Evolutionary conservation across 23 tunicate species (phyloP).

Genomic region (Styela clava): DNA sequence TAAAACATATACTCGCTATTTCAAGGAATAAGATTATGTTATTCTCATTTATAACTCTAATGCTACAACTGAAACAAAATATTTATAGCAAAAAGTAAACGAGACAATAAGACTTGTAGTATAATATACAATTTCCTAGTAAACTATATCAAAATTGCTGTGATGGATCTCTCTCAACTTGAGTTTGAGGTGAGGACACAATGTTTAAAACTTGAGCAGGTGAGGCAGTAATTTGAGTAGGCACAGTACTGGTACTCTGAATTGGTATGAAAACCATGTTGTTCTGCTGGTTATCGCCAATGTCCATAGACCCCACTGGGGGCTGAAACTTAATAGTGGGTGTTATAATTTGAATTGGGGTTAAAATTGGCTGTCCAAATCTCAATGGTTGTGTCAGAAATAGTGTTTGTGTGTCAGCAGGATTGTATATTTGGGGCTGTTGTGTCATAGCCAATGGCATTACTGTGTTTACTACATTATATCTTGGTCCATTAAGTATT

Average conservation of each 20-base stretch:
- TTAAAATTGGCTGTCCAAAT: slow-evolving; percentile 8
- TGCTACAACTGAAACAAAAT: too few species aligned
- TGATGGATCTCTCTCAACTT: too few species aligned
- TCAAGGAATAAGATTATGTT: too few species aligned
- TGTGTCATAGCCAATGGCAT: background rate
- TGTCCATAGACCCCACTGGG: background rate
- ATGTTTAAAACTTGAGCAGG: background rate
- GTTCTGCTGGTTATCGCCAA: background rate
- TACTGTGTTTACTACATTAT: background rate
- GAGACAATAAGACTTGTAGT: too few species aligned
- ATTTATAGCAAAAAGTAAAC: too few species aligned
- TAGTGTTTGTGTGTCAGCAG: background rate
- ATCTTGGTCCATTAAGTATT: background rate
- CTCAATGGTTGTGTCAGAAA: slow-evolving; percentile 1
- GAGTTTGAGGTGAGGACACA: too few species aligned
- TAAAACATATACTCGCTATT: too few species aligned
- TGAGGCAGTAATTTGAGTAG: background rate
- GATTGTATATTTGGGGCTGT: background rate
- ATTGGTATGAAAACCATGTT: slow-evolving; percentile 11
- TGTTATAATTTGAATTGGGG: slow-evolving; percentile 17
- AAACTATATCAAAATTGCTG: too few species aligned
- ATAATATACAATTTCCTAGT: too few species aligned
- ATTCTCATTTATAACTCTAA: too few species aligned
- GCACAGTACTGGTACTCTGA: slow-evolving; percentile 3
- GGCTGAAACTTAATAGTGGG: slow-evolving; percentile 12